phyloP scores from a whole-genome alignment of 2,113 vertebrate genomes.

The Aegithalos caudatus region DNA sequence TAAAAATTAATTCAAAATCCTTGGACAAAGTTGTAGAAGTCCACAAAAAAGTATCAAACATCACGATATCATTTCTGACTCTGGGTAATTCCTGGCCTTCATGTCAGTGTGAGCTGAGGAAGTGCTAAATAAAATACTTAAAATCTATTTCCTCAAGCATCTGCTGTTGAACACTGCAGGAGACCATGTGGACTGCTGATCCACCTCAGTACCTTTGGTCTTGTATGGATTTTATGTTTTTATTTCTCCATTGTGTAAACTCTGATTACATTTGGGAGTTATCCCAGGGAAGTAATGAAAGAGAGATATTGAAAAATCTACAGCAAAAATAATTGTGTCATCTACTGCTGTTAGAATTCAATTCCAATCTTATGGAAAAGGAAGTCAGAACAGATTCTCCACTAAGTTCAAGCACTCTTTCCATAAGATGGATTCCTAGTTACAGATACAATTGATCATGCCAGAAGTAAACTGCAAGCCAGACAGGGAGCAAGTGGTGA shows the following conservation, averaged over 20 bases:
- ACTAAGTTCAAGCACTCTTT: not conserved
- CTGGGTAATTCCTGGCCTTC: not conserved
- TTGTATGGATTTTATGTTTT: not conserved
- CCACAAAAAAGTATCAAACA: not conserved
- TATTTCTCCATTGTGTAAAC: not conserved
- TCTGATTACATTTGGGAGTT: not conserved
- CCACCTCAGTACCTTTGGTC: not conserved
- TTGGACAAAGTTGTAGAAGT: not conserved
- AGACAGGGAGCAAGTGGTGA: not conserved
- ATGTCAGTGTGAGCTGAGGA: not conserved
- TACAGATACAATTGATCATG: not conserved
- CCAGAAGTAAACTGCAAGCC: not conserved
- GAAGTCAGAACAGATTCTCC: not conserved
- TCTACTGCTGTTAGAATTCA: not conserved
- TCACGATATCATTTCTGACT: accelerated
- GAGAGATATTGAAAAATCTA: not conserved
- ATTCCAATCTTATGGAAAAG: not conserved
- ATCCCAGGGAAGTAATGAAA: not conserved
- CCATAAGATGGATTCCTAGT: not conserved
- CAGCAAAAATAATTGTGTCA: not conserved
- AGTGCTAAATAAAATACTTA: not conserved
- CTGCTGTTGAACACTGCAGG: not conserved
- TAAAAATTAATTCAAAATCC: not conserved
- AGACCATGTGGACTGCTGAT: not conserved
- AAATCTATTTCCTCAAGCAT: not conserved